Conservation (phyloP, 2,113 vertebrate species). For the Falcunculus frontatus region DNA sequence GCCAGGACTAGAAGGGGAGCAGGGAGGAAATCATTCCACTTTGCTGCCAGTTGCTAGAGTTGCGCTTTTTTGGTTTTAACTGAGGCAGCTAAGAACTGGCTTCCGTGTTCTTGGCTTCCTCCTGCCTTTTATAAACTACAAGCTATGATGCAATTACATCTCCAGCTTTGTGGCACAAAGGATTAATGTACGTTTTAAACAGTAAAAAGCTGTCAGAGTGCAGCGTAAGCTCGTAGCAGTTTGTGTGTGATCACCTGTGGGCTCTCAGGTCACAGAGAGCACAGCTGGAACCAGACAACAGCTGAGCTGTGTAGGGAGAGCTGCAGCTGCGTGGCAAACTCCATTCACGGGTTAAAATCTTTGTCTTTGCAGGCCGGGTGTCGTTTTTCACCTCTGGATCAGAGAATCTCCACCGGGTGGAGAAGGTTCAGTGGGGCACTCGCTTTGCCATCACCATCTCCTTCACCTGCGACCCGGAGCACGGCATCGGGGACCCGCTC, state of each 20-base stretch:
- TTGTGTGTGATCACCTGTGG: not conserved
- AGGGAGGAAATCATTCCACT: not conserved
- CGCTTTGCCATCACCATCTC: conserved; percentile 95
- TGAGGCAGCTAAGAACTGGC: not conserved
- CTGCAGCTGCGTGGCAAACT: not conserved
- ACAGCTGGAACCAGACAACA: too few relatives aligned
- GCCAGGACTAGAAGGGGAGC: not conserved
- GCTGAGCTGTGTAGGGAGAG: not conserved
- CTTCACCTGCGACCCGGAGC: conserved; percentile 89
- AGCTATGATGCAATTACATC: not conserved
- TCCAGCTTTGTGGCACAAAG: not conserved
- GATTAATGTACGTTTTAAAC: not conserved
- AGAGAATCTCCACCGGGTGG: conserved; percentile 93
- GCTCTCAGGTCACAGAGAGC: not conserved
- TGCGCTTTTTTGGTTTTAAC: not conserved
- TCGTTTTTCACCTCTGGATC: conserved; percentile 98
- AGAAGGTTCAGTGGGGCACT: conserved; percentile 91
- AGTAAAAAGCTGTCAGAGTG: not conserved
- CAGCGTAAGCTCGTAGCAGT: not conserved
- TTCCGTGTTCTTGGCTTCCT: not conserved
- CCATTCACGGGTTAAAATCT: not conserved
- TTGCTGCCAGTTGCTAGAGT: not conserved
- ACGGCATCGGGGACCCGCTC: conserved; percentile 82
- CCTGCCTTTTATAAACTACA: not conserved
- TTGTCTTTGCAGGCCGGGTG: conserved; percentile 80